These are phyloP conservation scores for Empidonax traillii DNA, from an alignment of 2,113 vertebrate species.

Conservation along the genomic window DNA sequence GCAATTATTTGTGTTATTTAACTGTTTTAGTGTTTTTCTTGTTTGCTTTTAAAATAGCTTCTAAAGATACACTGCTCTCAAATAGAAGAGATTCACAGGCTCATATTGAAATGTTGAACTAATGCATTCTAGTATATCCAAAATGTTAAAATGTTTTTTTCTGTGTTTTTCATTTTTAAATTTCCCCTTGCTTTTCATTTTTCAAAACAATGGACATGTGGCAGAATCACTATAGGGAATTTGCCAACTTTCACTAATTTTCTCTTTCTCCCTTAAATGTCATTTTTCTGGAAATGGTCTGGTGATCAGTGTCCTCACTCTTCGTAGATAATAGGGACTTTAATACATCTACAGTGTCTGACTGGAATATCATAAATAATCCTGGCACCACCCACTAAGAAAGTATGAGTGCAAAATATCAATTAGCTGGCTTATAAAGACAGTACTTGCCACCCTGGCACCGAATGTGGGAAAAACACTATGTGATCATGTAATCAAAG, in stretches of 20 bases:
- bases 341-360: background rate
- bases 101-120: background rate
- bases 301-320: background rate
- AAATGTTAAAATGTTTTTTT: background rate
- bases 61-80: background rate
- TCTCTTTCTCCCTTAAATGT: background rate
- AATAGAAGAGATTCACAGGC: background rate
- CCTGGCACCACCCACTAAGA: background rate
- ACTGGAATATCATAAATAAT: background rate
- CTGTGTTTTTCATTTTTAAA: background rate
- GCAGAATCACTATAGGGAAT: background rate
- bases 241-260: background rate
- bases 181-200: background rate
- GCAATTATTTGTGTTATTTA: background rate
- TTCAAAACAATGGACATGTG: background rate
- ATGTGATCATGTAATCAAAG: background rate
- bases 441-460: background rate
- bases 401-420: background rate
- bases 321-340: background rate
- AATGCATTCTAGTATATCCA: background rate
- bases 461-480: background rate
- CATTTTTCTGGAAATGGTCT: background rate
- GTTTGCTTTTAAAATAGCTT: background rate
- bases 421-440: background rate
- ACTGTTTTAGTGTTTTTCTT: background rate